Conservation (phyloP, 64 coral and sea anemone species). For the Actinia tenebrosa region DNA sequence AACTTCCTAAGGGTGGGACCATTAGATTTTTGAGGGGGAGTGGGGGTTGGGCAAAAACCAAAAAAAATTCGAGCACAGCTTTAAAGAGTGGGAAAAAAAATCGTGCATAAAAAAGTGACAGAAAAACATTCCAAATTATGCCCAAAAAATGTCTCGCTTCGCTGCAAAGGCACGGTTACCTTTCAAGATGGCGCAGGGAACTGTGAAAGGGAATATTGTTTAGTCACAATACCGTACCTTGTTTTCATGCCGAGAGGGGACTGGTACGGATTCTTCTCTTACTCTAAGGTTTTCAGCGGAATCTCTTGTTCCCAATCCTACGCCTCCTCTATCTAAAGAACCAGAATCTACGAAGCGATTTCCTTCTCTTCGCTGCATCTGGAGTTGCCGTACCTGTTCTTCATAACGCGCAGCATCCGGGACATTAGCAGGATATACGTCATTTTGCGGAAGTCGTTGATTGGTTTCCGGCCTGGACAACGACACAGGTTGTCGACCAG, state of each 20-base stretch:
- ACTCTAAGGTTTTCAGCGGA: neutral
- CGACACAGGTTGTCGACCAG: conserved; percentile 19
- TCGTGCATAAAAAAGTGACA: no score
- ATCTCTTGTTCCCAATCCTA: neutral
- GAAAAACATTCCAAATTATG: no score
- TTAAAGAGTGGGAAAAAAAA: no score
- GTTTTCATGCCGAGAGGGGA: neutral
- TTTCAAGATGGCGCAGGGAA: no score
- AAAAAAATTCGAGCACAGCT: no score
- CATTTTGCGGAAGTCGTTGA: conserved; percentile 19
- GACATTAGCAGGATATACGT: neutral
- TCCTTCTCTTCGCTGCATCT: conserved; percentile 21
- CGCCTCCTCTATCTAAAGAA: neutral
- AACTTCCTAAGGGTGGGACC: neutral
- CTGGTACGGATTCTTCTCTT: neutral
- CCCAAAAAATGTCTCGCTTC: no score
- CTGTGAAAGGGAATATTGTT: no score
- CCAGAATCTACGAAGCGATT: neutral
- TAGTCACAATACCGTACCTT: neutral
- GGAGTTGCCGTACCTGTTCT: conserved; percentile 25
- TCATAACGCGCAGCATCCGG: conserved; percentile 27
- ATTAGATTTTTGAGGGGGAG: no score
- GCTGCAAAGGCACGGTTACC: no score
- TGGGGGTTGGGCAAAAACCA: neutral
- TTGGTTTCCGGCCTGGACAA: conserved; percentile 14